Base-by-base conservation (phyloP, 2,888 invertebrate species). In the Acronicta psi region DNA sequence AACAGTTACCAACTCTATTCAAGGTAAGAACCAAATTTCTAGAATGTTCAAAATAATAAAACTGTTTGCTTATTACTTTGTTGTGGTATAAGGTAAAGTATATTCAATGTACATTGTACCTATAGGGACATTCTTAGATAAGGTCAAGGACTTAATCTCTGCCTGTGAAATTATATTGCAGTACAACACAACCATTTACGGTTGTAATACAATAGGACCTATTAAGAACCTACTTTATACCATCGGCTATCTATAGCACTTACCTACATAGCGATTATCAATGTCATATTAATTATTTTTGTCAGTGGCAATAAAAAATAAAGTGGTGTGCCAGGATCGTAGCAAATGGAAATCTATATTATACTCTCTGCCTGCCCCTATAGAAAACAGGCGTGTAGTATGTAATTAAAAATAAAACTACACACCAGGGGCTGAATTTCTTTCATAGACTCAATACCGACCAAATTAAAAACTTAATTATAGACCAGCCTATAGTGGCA, bases 11-110 rank as follows among this genome's bases (percentile, higher is more conserved):
- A 56, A 52, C 34, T 36, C 18, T 25, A 23, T 56, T 61, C 55
- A 66, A 68, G 65, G 68, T 61, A 23, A 68, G 46, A 37, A 68
- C 47, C 14, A 31, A 40, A n/a, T n/a, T 50, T 31, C 47, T 41
- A 10, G 38, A 55, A 55, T 4, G 36, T 23, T 51, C 45, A 11
- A 34, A 53, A 49, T 44, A 45, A 49, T 60, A 49, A 65, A 67
- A 45, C 38, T 55, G 25, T 45, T 2, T 54, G 25, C 41, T 8
- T 45, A 20, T 25, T 34, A 7, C 34, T 34, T 67, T 60, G 55
- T 13, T 25, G 47, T 51, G 56, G 14, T 5, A 40, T 54, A 67
- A 42, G 38, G 34, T 42, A 60, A 66, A 54, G 41, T 54, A 16
- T 4, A 29, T 29, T 23, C 23, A 29, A 29, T 29, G 29, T 25